Evolutionary conservation across 2,797 vertebrate species (phyloP).

Genomic region (Furcifer pardalis): DNA sequence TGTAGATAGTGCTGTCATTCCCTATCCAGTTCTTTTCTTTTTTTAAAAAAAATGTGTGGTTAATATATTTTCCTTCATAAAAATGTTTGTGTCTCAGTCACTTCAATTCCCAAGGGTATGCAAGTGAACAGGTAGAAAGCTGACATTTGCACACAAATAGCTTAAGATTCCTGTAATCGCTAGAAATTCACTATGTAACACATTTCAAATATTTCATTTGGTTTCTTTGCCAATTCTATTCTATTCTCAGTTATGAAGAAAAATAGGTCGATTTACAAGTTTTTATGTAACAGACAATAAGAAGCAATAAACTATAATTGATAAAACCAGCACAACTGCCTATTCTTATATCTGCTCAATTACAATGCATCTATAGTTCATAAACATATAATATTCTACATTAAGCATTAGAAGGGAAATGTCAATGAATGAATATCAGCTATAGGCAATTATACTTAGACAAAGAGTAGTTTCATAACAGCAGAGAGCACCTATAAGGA

Average conservation of each 20-base stretch:
- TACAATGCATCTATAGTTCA: conserved; percentile 19
- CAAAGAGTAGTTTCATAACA: not conserved
- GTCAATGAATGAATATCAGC: not conserved
- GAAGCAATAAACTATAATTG: conserved; percentile 2
- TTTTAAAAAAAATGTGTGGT: not conserved
- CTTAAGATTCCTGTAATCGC: not conserved
- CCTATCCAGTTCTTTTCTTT: not conserved
- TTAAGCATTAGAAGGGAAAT: not conserved
- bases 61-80: not conserved
- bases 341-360: not conserved
- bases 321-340: not conserved
- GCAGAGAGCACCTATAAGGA: not conserved
- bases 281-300: not conserved
- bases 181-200: not conserved
- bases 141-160: not conserved
- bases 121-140: not conserved
- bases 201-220: not conserved
- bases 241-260: not conserved
- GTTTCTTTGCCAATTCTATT: not conserved
- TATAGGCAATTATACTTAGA: not conserved
- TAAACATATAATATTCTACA: conserved; percentile 1
- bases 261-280: not conserved
- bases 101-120: not conserved
- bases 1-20: too few relatives aligned
- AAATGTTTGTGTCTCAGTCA: not conserved